Percentiles rank a stretch among this genome's conserved stretches.
Evolutionary conservation across 30 jellyfish, hydroid and myxozoan species (phyloP).

Genomic region (Chrysaora quinquecirrha): DNA sequence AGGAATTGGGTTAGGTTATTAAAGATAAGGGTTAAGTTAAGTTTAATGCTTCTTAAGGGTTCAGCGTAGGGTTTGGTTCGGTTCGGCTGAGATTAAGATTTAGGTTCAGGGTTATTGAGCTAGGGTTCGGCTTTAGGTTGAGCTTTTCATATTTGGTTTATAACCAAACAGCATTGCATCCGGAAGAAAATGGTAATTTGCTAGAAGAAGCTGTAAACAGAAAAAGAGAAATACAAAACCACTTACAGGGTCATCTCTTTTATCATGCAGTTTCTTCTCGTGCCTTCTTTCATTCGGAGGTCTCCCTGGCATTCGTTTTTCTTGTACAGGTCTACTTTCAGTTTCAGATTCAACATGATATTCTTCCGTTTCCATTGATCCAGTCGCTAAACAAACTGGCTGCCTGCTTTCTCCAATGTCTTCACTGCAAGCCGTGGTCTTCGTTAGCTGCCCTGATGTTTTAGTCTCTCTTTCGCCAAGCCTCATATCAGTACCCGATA

Average conservation of each 20-base stretch:
- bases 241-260: slow-evolving; percentile 56
- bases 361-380: neutral
- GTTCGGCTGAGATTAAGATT: too few relatives aligned
- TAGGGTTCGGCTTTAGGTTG: too few relatives aligned
- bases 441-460: slow-evolving; percentile 73
- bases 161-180: too few relatives aligned
- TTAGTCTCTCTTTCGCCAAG: slow-evolving; percentile 55
- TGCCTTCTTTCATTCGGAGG: slow-evolving; percentile 39
- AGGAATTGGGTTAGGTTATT: too few relatives aligned
- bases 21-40: too few relatives aligned
- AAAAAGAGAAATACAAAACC: too few relatives aligned
- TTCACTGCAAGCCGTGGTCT: slow-evolving; percentile 50
- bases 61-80: too few relatives aligned
- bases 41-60: too few relatives aligned
- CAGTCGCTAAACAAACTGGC: slow-evolving; percentile 69
- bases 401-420: slow-evolving; percentile 72
- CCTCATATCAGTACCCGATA: slow-evolving; percentile 44
- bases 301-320: slow-evolving; percentile 50
- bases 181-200: too few relatives aligned
- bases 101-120: too few relatives aligned
- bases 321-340: slow-evolving; percentile 12
- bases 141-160: too few relatives aligned
- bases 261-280: slow-evolving; percentile 29
- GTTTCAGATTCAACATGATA: neutral
- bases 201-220: too few relatives aligned